Conservation (phyloP, 2,797 vertebrate genomes). For the Etheostoma perlongum region DNA sequence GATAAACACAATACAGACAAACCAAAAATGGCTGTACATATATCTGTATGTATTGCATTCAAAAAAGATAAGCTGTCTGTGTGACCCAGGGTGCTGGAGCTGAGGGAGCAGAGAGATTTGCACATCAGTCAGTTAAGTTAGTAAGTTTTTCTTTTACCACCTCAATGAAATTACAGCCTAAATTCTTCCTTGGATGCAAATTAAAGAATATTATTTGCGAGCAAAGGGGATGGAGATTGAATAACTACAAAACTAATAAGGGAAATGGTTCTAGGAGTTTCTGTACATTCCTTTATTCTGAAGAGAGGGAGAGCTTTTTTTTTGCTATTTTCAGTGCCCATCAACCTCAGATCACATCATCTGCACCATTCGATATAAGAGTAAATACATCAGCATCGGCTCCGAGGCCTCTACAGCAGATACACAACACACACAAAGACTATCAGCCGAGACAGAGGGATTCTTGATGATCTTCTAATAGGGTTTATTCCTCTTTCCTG, state of each 20-base stretch:
- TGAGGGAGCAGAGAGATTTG: constrained; percentile 7
- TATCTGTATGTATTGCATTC: neutral
- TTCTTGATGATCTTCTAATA: constrained; percentile 82
- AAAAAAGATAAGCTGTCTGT: neutral
- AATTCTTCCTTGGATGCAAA: constrained; percentile 58
- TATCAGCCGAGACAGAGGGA: constrained; percentile 65
- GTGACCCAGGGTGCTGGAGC: neutral
- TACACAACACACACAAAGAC: constrained; percentile 64
- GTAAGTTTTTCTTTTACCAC: constrained; percentile 43
- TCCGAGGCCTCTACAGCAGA: constrained; percentile 67
- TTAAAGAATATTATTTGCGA: constrained; percentile 59
- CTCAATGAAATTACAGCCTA: constrained; percentile 40
- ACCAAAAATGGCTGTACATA: neutral
- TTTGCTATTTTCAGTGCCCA: constrained; percentile 64
- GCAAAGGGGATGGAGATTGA: constrained; percentile 61
- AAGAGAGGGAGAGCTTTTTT: constrained; percentile 40
- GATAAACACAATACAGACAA: too few relatives aligned
- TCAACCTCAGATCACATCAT: constrained; percentile 75
- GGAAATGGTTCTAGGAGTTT: constrained; percentile 67
- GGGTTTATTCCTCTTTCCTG: constrained; percentile 78
- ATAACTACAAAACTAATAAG: constrained; percentile 75
- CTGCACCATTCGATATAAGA: constrained; percentile 62
- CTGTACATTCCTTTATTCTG: constrained; percentile 66
- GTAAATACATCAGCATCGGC: constrained; percentile 70
- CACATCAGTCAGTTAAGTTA: constrained; percentile 11